Evolutionary conservation across 23 tunicate species (phyloP).

Genomic region (Trididemnum miniatum): DNA sequence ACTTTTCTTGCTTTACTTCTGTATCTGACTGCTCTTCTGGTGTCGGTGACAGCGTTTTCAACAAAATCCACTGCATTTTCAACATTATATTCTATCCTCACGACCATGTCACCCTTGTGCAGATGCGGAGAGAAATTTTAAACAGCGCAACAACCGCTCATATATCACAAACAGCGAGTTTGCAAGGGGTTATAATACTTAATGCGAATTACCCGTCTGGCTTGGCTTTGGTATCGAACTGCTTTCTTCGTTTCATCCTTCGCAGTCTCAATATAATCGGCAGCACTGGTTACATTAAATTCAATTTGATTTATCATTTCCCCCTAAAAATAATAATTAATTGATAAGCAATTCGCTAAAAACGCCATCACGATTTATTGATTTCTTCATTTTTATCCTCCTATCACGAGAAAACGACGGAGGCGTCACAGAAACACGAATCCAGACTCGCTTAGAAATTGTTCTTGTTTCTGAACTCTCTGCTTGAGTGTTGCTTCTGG

Average conservation of each 20-base stretch:
- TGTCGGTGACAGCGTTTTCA: constrained; percentile 91
- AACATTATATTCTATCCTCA: constrained; percentile 95
- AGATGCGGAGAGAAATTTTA: background rate
- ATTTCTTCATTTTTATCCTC: too few relatives aligned
- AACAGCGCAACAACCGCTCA: background rate
- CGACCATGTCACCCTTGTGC: constrained; percentile 94
- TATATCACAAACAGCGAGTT: background rate
- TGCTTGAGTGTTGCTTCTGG: too few relatives aligned
- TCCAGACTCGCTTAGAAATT: too few relatives aligned
- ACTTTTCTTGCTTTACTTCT: constrained; percentile 99
- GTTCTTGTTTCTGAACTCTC: too few relatives aligned
- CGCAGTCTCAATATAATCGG: constrained; percentile 90
- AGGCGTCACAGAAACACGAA: too few relatives aligned
- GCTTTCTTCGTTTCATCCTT: constrained; percentile 94
- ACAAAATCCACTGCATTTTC: constrained; percentile 97
- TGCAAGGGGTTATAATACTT: background rate
- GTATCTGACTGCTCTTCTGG: constrained; percentile 96
- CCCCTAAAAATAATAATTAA: constrained; percentile 90
- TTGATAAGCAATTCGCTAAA: too few relatives aligned
- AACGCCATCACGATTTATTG: too few relatives aligned
- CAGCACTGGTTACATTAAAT: constrained; percentile 85
- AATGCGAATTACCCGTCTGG: constrained; percentile 79
- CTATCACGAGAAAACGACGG: too few relatives aligned
- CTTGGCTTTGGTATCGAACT: constrained; percentile 93
- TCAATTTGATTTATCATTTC: constrained; percentile 99